phyloP scores from a whole-genome alignment of 2,888 invertebrate genomes.

The Protophormia terraenovae region DNA sequence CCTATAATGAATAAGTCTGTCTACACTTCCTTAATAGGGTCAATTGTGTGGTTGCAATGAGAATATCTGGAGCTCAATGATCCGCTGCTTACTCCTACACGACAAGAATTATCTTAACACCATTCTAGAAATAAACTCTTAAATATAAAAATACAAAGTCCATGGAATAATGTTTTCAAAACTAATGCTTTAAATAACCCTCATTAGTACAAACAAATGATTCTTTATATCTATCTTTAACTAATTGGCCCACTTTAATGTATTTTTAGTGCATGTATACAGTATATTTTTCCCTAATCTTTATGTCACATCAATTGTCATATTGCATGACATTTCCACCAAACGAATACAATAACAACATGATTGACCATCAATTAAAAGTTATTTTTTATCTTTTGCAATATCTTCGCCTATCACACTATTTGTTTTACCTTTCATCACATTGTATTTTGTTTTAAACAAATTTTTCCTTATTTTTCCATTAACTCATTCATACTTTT shows the following conservation, averaged over 20 bases:
- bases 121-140: no score
- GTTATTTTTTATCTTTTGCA: slow-evolving; percentile 34
- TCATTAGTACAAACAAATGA: no score
- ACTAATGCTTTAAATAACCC: no score
- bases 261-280: neutral
- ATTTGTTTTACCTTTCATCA: neutral
- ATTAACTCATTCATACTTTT: slow-evolving; percentile 45
- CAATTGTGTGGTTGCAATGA: no score
- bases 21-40: no score
- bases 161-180: no score
- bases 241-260: slow-evolving; percentile 4
- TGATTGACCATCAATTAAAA: slow-evolving; percentile 21
- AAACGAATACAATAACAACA: neutral
- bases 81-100: no score
- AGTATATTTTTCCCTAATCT: neutral
- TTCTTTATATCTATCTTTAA: neutral
- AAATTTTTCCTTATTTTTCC: neutral
- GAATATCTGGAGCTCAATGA: no score
- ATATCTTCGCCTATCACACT: neutral
- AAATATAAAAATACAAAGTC: no score
- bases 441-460: neutral
- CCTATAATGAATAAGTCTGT: no score
- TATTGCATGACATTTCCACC: slow-evolving; percentile 30
- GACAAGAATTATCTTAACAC: no score
- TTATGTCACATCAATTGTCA: slow-evolving; percentile 27